A percentile compares a stretch with the other conserved stretches of the same genome.
phyloP scores from a whole-genome alignment of 2,888 invertebrate genomes.

The Troilus luridus region DNA sequence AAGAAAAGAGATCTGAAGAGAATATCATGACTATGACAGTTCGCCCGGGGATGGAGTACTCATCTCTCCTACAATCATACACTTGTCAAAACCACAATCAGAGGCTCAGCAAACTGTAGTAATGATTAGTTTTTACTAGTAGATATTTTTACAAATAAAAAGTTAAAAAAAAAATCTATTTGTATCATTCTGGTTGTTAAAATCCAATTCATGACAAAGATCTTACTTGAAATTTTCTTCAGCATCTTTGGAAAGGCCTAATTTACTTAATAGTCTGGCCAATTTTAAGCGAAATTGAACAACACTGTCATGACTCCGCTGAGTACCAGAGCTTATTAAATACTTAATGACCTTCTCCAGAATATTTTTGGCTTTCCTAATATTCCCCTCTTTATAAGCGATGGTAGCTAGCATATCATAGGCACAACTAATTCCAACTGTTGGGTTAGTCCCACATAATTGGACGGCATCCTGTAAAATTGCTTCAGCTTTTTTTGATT shows the following conservation, averaged over 20 bases:
- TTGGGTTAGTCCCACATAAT: constrained; percentile 44
- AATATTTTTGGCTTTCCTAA: constrained; percentile 69
- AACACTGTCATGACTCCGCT: constrained; percentile 66
- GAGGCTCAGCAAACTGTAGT: too few species aligned
- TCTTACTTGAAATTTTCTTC: constrained; percentile 69
- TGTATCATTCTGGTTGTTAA: neutral
- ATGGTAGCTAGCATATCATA: constrained; percentile 71
- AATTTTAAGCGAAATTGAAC: constrained; percentile 70
- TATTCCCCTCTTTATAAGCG: constrained; percentile 69
- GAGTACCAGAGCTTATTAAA: constrained; percentile 69
- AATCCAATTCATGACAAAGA: neutral
- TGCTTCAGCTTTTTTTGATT: constrained; percentile 59
- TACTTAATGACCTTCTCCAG: constrained; percentile 70
- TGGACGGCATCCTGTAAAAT: constrained; percentile 60
- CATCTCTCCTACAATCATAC: too few species aligned
- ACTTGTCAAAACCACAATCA: too few species aligned
- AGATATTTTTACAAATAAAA: neutral
- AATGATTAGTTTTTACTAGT: neutral
- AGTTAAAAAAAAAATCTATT: neutral
- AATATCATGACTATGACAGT: too few species aligned
- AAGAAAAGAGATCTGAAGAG: too few species aligned
- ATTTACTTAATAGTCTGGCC: constrained; percentile 70
- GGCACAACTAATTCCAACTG: constrained; percentile 69
- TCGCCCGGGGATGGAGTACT: too few species aligned
- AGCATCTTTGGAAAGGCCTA: constrained; percentile 68